Evolutionary conservation across 1,140 invertebrate species (phyloP).

Genomic region (Pinna nobilis): DNA sequence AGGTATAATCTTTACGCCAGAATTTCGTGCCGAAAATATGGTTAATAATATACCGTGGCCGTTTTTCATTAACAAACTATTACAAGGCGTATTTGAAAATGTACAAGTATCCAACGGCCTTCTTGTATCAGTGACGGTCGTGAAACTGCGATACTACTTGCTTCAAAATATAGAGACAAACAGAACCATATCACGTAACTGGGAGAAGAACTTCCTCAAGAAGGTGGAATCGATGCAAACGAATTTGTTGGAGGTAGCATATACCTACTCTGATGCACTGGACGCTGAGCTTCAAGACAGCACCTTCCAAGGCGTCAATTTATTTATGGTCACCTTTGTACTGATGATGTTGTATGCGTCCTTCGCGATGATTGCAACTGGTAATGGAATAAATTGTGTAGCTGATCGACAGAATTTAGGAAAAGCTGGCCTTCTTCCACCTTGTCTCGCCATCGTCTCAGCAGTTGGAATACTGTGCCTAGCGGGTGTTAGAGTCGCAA

Average conservation of each 20-base stretch:
- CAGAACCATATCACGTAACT: background rate
- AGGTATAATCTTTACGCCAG: background rate
- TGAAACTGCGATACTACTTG: background rate
- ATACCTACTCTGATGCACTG: slow-evolving; percentile 39
- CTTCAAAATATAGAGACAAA: background rate
- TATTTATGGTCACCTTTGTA: slow-evolving; percentile 43
- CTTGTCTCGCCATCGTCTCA: slow-evolving; percentile 89
- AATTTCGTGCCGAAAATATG: background rate
- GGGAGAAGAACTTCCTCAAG: slow-evolving; percentile 15
- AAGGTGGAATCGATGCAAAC: background rate
- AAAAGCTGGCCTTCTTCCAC: slow-evolving; percentile 83
- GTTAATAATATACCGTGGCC: background rate
- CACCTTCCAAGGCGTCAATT: slow-evolving; percentile 34
- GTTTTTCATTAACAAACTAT: background rate
- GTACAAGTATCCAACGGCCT: background rate
- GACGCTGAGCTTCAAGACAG: slow-evolving; percentile 44
- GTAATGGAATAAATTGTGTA: slow-evolving; percentile 48
- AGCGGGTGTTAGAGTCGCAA: slow-evolving; percentile 93
- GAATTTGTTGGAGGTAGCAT: slow-evolving; percentile 25
- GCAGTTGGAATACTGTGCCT: slow-evolving; percentile 94
- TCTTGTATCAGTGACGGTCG: background rate
- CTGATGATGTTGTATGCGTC: slow-evolving; percentile 48
- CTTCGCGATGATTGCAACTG: slow-evolving; percentile 34
- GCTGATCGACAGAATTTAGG: slow-evolving; percentile 42
- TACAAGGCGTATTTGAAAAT: background rate